A percentile compares a stretch with the other conserved stretches of the same genome.
These are phyloP conservation scores for Sogatella furcifera DNA, from an alignment of 1,140 invertebrate species.

Conservation along the genomic window DNA sequence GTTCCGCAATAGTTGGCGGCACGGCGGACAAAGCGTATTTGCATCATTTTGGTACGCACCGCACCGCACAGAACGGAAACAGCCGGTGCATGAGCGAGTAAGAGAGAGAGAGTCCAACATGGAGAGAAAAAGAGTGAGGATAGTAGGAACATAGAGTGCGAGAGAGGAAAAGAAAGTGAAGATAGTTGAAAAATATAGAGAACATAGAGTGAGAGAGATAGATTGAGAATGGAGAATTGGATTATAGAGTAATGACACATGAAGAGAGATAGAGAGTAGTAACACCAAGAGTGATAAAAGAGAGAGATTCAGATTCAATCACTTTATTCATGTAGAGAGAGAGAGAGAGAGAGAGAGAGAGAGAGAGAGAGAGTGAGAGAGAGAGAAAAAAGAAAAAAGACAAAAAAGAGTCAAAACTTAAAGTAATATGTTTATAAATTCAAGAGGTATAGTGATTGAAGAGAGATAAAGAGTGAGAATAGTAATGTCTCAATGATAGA, in stretches of 20 bases:
- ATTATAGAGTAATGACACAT: too few species aligned
- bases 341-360: conserved; percentile 3
- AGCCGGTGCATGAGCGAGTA: neutral
- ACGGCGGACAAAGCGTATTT: too few species aligned
- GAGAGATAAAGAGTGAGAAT: neutral
- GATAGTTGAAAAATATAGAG: too few species aligned
- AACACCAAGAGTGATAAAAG: neutral
- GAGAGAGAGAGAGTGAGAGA: neutral
- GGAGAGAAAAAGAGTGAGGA: neutral
- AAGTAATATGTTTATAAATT: too few species aligned
- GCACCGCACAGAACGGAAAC: neutral
- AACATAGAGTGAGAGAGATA: too few species aligned
- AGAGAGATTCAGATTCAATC: neutral
- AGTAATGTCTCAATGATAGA: too few species aligned
- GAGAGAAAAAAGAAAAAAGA: neutral
- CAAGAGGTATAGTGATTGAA: neutral
- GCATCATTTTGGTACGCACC: too few species aligned
- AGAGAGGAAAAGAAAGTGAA: neutral
- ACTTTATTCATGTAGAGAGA: neutral
- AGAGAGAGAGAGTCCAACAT: neutral
- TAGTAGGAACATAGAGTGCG: neutral
- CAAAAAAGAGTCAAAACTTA: too few species aligned
- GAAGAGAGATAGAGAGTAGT: too few species aligned
- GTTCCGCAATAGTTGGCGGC: too few species aligned
- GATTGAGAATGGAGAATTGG: too few species aligned